phyloP scores from a whole-genome alignment of 2,797 vertebrate genomes.

The Geotrypetes seraphini region DNA sequence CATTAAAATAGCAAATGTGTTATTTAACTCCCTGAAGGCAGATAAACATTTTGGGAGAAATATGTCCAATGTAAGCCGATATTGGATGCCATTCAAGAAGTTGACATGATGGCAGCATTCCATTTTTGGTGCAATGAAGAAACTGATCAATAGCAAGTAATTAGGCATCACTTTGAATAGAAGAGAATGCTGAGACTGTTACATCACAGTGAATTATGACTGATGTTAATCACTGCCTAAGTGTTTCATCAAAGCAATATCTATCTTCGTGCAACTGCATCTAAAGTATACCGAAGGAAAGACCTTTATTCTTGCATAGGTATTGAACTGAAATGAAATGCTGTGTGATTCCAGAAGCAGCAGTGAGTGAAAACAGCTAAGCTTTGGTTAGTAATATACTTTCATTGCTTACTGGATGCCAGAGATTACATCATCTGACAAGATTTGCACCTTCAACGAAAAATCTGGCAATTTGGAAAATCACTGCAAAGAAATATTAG shows the following conservation, averaged over 20 bases:
- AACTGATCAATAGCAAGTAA: conserved; percentile 55
- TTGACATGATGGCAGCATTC: conserved; percentile 38
- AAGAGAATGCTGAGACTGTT: conserved; percentile 32
- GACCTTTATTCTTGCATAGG: conserved; percentile 4
- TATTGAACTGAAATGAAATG: conserved; percentile 47
- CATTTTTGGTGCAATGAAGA: conserved; percentile 31
- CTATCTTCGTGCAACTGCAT: conserved; percentile 37
- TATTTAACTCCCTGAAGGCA: conserved; percentile 46
- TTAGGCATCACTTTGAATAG: conserved; percentile 37
- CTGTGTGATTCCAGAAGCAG: conserved; percentile 17
- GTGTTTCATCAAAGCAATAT: conserved; percentile 44
- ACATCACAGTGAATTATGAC: conserved; percentile 38
- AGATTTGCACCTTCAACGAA: conserved; percentile 5
- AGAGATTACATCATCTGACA: conserved; percentile 12
- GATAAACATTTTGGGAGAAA: conserved; percentile 52
- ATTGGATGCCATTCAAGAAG: conserved; percentile 52
- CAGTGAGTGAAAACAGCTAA: conserved; percentile 2
- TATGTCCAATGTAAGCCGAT: conserved; percentile 50
- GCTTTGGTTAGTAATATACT: conserved; percentile 4
- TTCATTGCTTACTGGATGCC: no score
- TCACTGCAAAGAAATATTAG: no score
- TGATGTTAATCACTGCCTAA: conserved; percentile 57
- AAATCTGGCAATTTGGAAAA: conserved; percentile 6
- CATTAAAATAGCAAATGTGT: conserved; percentile 46
- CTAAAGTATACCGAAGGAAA: conserved; percentile 15